These are phyloP conservation scores for Bunonema sp. DNA, from an alignment of 2,888 invertebrate species.

Conservation along the genomic window DNA sequence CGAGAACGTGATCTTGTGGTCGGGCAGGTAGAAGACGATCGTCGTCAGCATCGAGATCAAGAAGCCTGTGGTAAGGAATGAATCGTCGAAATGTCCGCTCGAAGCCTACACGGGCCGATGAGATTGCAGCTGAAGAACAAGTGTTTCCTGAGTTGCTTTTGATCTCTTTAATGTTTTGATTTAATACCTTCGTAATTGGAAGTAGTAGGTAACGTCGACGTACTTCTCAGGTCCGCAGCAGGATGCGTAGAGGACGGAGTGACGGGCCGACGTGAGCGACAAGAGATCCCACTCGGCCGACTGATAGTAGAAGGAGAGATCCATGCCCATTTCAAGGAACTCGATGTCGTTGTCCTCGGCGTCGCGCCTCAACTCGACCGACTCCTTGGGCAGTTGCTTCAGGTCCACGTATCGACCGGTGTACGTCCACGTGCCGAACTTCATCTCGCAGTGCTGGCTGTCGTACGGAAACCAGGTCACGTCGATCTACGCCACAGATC, in stretches of 20 bases:
- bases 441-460: slow-evolving; percentile 39
- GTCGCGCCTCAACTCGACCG: slow-evolving; percentile 3
- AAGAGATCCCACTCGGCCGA: slow-evolving; percentile 44
- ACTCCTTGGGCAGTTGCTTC: slow-evolving; percentile 20
- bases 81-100: too few species aligned
- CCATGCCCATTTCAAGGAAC: slow-evolving; percentile 41
- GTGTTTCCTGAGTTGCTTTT: neutral
- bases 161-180: neutral
- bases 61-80: too few species aligned
- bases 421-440: slow-evolving; percentile 44
- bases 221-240: slow-evolving; percentile 44
- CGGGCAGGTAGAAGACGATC: slow-evolving; percentile 43
- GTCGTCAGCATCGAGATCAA: slow-evolving; percentile 42
- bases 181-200: slow-evolving; percentile 5
- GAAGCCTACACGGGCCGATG: slow-evolving; percentile 43
- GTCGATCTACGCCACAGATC: too few species aligned
- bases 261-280: slow-evolving; percentile 31
- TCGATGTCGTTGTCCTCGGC: slow-evolving; percentile 29
- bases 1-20: slow-evolving; percentile 45
- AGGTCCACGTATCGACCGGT: slow-evolving; percentile 36
- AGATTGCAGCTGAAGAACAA: slow-evolving; percentile 42
- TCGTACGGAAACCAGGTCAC: slow-evolving; percentile 44
- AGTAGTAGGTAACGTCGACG: slow-evolving; percentile 43
- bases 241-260: slow-evolving; percentile 38
- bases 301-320: slow-evolving; percentile 40